These are phyloP conservation scores for Alexandromys fortis DNA, from an alignment of 2,113 vertebrate genomes.

Conservation along the genomic window DNA sequence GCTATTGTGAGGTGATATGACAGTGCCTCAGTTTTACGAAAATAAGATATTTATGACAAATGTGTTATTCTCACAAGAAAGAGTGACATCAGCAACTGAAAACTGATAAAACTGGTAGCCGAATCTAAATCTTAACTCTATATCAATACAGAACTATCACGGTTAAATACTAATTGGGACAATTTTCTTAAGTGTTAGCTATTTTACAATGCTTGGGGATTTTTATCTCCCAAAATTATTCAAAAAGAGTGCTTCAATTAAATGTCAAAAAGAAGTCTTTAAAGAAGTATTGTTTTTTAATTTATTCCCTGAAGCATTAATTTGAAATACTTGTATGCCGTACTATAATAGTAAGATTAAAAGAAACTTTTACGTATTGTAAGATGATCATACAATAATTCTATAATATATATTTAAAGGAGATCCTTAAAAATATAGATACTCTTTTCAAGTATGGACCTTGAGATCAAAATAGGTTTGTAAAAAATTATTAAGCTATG, in stretches of 20 bases:
- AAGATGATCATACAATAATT: not conserved
- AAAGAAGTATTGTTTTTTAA: not conserved
- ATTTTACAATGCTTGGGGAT: not conserved
- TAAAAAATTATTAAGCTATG: not conserved
- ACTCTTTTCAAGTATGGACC: not conserved
- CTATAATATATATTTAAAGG: not conserved
- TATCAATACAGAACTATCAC: not conserved
- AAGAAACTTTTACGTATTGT: not conserved
- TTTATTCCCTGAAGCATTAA: not conserved
- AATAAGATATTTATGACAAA: not conserved
- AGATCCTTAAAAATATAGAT: not conserved
- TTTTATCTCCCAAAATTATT: constrained; percentile 3
- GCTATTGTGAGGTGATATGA: not conserved
- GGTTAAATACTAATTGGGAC: not conserved
- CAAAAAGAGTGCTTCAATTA: not conserved
- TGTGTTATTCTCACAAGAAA: not conserved
- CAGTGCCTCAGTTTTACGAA: not conserved
- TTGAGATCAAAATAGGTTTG: not conserved
- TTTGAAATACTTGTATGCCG: not conserved
- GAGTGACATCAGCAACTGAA: not conserved
- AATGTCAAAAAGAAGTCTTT: not conserved
- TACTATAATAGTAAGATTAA: not conserved
- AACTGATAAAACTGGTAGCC: not conserved
- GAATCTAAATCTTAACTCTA: not conserved
- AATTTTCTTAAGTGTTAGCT: not conserved